phyloP scores from a whole-genome alignment of 2,113 vertebrate genomes.

The Thoracochromis brauschi region DNA sequence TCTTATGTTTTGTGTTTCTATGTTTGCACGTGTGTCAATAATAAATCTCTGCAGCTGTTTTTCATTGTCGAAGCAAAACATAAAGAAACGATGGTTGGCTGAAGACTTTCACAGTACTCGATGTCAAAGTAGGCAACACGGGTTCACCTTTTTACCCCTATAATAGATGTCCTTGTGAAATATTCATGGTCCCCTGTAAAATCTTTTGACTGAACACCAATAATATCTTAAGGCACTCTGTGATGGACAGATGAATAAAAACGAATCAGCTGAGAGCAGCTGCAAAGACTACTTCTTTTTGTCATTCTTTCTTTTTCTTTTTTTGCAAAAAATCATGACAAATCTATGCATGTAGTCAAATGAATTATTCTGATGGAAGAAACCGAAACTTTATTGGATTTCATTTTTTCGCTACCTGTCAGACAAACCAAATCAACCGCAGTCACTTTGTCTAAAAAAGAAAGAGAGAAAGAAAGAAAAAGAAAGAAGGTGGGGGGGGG shows the following conservation, averaged over 20 bases:
- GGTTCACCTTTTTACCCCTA: background rate
- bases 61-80: background rate
- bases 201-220: background rate
- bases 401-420: background rate
- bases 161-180: background rate
- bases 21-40: background rate
- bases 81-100: background rate
- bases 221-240: background rate
- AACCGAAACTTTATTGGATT: constrained; percentile 6
- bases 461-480: background rate
- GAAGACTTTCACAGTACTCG: background rate
- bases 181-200: background rate
- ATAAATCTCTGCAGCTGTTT: background rate
- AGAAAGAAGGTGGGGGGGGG: background rate
- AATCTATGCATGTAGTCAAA: constrained; percentile 6
- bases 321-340: background rate
- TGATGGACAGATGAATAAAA: background rate
- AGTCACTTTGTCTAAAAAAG: constrained; percentile 23
- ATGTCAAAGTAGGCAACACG: background rate
- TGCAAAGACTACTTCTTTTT: background rate
- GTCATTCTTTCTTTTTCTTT: background rate
- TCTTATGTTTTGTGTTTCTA: background rate
- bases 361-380: constrained; percentile 2
- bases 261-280: background rate
- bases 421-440: constrained; percentile 24